Conservation (phyloP, 2,113 vertebrate genomes). For the Catharus bicknelli region DNA sequence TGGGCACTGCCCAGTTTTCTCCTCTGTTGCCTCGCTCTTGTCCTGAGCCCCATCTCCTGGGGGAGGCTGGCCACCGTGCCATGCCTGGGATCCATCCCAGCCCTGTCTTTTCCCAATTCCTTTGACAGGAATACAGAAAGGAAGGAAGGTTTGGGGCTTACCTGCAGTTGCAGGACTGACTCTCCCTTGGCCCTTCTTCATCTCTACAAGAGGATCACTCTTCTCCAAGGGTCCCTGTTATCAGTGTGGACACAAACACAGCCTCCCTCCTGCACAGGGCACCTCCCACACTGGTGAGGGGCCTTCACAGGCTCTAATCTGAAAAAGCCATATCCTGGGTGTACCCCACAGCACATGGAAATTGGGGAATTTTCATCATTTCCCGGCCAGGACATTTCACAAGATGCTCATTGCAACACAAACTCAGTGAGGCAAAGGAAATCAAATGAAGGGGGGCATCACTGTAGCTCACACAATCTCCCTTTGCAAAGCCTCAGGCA, state of each 20-base stretch:
- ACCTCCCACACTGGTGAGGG: background rate
- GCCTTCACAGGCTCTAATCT: background rate
- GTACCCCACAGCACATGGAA: background rate
- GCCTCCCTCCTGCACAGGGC: background rate
- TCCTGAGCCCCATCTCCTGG: too few species aligned
- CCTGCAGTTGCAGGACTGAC: background rate
- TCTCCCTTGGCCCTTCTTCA: background rate
- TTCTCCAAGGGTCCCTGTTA: background rate
- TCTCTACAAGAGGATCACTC: background rate
- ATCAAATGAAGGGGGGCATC: background rate
- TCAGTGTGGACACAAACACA: background rate
- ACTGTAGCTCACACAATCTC: background rate
- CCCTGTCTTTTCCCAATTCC: background rate
- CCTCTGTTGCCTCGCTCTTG: too few species aligned
- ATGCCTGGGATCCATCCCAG: background rate
- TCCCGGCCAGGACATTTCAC: background rate
- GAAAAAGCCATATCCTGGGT: background rate
- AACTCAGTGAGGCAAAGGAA: background rate
- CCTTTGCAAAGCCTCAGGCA: background rate
- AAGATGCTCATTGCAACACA: background rate
- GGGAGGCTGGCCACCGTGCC: accelerated
- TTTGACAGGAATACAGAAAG: background rate
- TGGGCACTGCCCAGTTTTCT: too few species aligned
- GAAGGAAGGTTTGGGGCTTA: background rate
- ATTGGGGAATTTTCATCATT: background rate